Evolutionary conservation across 2,888 invertebrate species (phyloP), one percentile per base, ranked within the genome.

Genomic region (Ctena decussata): DNA sequence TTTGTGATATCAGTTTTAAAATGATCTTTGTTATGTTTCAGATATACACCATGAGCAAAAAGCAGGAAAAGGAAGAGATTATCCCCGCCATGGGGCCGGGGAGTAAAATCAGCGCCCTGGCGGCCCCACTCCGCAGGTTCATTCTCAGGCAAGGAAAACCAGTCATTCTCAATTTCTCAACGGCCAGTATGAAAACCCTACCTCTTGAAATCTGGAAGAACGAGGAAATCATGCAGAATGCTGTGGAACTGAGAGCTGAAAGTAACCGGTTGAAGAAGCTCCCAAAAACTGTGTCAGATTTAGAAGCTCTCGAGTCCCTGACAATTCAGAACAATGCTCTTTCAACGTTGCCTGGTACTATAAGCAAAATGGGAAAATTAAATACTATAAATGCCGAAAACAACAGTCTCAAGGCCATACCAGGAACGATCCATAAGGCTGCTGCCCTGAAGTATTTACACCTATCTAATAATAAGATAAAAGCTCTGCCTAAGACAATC

Each of bases 31-130:
- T 32, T 35, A 1, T 65, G 15, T 65, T 65, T 11, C 65, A 65
- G 65, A 35, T 30, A 65, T 1, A 18, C 32, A 32, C 30, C 27
- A 91, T 91, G 91, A 90, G 89, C 69, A 93, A 93, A 88, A 94
- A 94, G 76, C 91, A 93, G 41, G 94, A 94, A 24, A 94, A 95
- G 30, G 93, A 92, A 6, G 91, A 92, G 85, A 93, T 94, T 0
- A 91, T 94, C 18, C 94, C 95, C 1, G 91, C 94, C 0, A 93
- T 93, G 85, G 95, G 95, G 0, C 95, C 95, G 0, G 95, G 95
- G 32, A 95, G 95, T 87, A 94, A 93, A 83, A 94, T 95, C 65
- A 89, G 90, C 32, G 94, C 95, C 15, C 92, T 95, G 21, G 94
- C 94, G 6, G 91, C 92, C 1, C 90, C 91, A 5, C 84, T 94